Percentiles rank a stretch among this genome's conserved stretches.
Conservation (phyloP, 2,113 vertebrate species). For the Sisor rabdophorus region DNA sequence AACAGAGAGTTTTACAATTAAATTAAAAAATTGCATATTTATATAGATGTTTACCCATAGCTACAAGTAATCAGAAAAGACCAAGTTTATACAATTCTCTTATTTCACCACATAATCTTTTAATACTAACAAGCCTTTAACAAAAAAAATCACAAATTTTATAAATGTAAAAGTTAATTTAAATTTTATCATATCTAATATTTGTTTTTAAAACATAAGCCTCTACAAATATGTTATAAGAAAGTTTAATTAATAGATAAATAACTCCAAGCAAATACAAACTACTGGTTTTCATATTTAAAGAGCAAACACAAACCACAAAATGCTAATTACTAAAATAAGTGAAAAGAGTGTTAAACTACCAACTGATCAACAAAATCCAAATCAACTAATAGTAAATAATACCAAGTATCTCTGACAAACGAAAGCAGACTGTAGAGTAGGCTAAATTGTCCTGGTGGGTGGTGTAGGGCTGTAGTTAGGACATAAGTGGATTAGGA, state of each 20-base stretch:
- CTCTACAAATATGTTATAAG: conserved; percentile 11
- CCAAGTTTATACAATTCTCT: neutral
- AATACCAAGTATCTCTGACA: neutral
- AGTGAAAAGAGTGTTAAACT: neutral
- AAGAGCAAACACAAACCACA: neutral
- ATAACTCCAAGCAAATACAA: conserved; percentile 2
- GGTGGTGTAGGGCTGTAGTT: neutral
- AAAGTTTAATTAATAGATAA: conserved; percentile 28
- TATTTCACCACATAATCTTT: conserved; percentile 5
- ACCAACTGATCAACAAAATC: neutral
- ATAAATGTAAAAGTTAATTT: too few species aligned
- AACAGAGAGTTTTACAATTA: neutral
- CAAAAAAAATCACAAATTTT: too few species aligned
- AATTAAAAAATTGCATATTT: neutral
- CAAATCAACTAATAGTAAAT: neutral
- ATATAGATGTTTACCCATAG: neutral
- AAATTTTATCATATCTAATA: conserved; percentile 2
- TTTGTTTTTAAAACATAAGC: conserved; percentile 21
- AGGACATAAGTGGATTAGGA: neutral
- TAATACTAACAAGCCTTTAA: neutral
- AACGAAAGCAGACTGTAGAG: conserved; percentile 9
- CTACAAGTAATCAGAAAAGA: neutral
- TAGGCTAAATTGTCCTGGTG: neutral
- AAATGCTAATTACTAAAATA: neutral
- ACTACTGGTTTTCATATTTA: neutral